phyloP scores from a whole-genome alignment of 1,140 invertebrate species.

The Daktulosphaira vitifoliae region DNA sequence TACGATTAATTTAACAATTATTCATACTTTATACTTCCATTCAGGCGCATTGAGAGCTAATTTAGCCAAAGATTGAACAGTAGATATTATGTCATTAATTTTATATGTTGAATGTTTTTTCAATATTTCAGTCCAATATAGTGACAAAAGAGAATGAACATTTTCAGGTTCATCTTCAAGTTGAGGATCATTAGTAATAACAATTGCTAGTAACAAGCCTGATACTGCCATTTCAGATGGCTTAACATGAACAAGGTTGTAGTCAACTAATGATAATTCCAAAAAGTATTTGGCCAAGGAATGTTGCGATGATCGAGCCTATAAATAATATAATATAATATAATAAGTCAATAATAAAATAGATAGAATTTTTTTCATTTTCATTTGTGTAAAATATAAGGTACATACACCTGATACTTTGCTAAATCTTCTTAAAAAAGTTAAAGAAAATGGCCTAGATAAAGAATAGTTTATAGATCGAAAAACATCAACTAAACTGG shows the following conservation, averaged over 20 bases:
- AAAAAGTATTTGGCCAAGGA: constrained; percentile 87
- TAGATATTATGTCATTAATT: constrained; percentile 12
- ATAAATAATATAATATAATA: not conserved
- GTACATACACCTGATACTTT: constrained; percentile 58
- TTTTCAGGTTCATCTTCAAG: constrained; percentile 9
- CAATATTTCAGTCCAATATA: constrained; percentile 12
- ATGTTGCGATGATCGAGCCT: constrained; percentile 61
- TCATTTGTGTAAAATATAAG: not conserved
- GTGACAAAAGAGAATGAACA: constrained; percentile 11
- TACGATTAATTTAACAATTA: too few relatives aligned
- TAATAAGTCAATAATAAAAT: too few relatives aligned
- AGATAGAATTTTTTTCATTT: too few relatives aligned
- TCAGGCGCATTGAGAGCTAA: constrained; percentile 6
- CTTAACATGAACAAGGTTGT: constrained; percentile 65
- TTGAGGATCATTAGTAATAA: constrained; percentile 24
- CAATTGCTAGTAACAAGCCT: constrained; percentile 56
- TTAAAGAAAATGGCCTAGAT: constrained; percentile 72
- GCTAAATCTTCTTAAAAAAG: constrained; percentile 75
- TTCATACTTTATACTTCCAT: constrained; percentile 24
- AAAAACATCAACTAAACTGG: constrained; percentile 77
- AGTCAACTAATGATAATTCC: constrained; percentile 75
- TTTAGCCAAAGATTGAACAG: not conserved
- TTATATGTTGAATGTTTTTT: constrained; percentile 11
- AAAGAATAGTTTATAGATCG: constrained; percentile 68
- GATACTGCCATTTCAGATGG: constrained; percentile 75